Evolutionary conservation across 2,797 vertebrate species (phyloP), one percentile per base, ranked within the genome.

Genomic region (Columba guinea): DNA sequence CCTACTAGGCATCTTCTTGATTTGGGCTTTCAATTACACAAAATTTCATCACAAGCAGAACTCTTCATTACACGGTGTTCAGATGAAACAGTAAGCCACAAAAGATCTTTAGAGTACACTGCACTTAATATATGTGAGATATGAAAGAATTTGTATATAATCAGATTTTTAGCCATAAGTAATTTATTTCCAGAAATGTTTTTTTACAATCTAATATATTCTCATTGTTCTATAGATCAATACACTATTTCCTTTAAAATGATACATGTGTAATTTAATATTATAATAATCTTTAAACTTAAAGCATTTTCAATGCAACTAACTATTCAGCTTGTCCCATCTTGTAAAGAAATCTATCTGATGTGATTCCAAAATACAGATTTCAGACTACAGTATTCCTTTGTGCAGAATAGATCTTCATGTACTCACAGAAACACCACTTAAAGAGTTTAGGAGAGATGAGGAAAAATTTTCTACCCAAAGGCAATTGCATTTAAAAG

Each of bases 61-160:
- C 52, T 76, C 70, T 63, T 88, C 67, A 86, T 88, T 88, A 84
- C 32, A 51, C 19, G 35, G 28, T 79, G 34, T 32, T 94, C 74
- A 95, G 74, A 92, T 62, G 71, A 91, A 93, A 93, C 23, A 79
- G 46, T 55, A 81, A 88, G 49, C 39, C 0, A 0, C 13, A 76
- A 24, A 71, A 92, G 48, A 90, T 65, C 69, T 71, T 80, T 69
- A 90, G 28, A 95, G 55, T 24, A 78, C 11, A 51, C 27, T 53
- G 30, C 56, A 70, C 82, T 94, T 90, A 79, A 85, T 58, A 60
- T n/a, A 81, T 2, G 1, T 74, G 56, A 34, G 64, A 70, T 73
- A 84, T 65, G 62, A 67, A 94, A 93, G 44, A 73, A 70, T 79
- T 81, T 93, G 49, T 82, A 79, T 34, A 87, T 64, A 94, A 90